These are phyloP conservation scores for Steromphala cineraria DNA, from an alignment of 2,888 invertebrate genomes.

Conservation along the genomic window DNA sequence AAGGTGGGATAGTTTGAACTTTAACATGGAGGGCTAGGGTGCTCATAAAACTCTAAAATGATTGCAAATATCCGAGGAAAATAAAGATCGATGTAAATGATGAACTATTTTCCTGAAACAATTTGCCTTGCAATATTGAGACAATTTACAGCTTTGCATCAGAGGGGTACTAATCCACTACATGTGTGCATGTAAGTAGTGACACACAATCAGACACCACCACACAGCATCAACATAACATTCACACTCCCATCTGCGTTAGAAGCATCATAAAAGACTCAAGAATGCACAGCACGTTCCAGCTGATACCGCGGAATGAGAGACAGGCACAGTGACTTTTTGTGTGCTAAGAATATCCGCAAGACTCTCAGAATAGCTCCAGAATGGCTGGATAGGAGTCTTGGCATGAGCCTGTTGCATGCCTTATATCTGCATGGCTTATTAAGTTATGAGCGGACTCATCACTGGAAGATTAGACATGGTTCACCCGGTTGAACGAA, in stretches of 20 bases:
- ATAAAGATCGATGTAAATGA: too few relatives aligned
- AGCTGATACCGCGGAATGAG: not conserved
- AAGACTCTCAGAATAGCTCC: not conserved
- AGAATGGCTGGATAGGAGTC: not conserved
- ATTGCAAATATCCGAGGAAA: too few relatives aligned
- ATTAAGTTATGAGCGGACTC: not conserved
- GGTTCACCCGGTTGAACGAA: not conserved
- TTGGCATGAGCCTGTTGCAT: not conserved
- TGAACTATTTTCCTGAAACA: too few relatives aligned
- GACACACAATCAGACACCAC: not conserved
- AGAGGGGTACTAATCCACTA: not conserved
- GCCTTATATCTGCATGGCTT: not conserved
- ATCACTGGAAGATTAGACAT: not conserved
- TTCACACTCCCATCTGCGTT: not conserved
- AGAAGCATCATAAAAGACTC: slow-evolving; percentile 1
- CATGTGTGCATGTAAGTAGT: not conserved
- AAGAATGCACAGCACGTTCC: not conserved
- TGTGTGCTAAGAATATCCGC: not conserved
- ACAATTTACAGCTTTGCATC: too few relatives aligned
- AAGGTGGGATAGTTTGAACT: too few relatives aligned
- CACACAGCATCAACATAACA: not conserved
- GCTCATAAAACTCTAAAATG: too few relatives aligned
- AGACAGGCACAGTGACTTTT: not conserved
- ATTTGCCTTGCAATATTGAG: too few relatives aligned
- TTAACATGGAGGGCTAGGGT: too few relatives aligned